These are phyloP conservation scores for Epicauta chinensis DNA, from an alignment of 1,140 invertebrate genomes.

Conservation along the genomic window DNA sequence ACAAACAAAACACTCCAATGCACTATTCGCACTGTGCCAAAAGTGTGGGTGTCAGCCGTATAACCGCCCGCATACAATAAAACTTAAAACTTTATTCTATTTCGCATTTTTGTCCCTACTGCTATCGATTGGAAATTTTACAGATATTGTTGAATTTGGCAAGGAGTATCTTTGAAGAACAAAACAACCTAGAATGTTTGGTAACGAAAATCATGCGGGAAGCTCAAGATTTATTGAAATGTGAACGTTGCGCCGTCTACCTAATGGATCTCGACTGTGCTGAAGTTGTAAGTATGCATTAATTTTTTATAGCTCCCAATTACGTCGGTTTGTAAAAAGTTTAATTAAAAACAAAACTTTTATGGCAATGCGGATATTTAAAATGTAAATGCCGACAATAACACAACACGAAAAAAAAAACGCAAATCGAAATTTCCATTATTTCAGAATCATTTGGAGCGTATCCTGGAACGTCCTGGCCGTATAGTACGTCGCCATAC, in stretches of 20 bases:
- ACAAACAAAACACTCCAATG: no score
- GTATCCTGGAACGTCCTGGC: conserved; percentile 69
- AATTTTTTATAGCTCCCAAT: not conserved
- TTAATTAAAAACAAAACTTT: no score
- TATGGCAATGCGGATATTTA: no score
- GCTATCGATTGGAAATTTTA: conserved; percentile 20
- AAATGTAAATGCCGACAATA: no score
- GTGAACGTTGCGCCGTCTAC: conserved; percentile 87
- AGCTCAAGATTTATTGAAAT: conserved; percentile 85
- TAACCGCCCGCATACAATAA: no score
- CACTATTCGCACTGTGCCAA: no score
- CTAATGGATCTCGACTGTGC: conserved; percentile 78
- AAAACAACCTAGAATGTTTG: conserved; percentile 86
- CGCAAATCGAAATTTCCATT: no score
- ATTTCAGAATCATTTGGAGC: conserved; percentile 73
- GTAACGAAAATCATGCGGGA: conserved; percentile 96
- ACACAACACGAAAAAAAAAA: no score
- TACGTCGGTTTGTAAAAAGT: not conserved
- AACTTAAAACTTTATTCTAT: no score
- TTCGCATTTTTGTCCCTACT: no score
- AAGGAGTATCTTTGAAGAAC: conserved; percentile 85
- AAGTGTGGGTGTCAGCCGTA: no score
- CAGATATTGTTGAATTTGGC: conserved; percentile 80
- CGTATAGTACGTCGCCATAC: conserved; percentile 51
- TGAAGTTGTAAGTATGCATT: conserved; percentile 65